A percentile compares a stretch with the other conserved stretches of the same genome.
Conservation (phyloP, 2,113 vertebrate genomes). For the Peucedramus taeniatus region DNA sequence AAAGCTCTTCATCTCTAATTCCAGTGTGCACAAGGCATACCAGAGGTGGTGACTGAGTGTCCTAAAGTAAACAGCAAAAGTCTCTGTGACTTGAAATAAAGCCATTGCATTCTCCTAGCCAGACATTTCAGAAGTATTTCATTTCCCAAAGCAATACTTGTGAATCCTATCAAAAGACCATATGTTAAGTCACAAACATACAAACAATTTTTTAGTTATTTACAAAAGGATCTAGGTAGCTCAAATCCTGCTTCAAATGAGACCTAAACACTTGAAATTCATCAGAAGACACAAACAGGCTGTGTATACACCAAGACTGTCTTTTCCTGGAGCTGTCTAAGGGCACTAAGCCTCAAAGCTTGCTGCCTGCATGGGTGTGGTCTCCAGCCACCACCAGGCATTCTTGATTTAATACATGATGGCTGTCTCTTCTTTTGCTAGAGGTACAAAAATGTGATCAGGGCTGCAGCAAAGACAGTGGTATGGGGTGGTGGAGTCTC, state of each 20-base stretch:
- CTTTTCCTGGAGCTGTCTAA: neutral
- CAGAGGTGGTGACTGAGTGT: neutral
- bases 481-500: fast-evolving
- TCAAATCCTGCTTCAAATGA: neutral
- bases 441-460: neutral
- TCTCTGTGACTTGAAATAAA: neutral
- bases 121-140: neutral
- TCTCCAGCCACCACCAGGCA: neutral
- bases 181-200: neutral
- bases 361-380: neutral
- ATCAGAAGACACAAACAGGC: neutral
- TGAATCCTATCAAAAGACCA: neutral
- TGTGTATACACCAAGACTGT: neutral
- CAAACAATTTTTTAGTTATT: neutral
- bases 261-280: neutral
- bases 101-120: neutral
- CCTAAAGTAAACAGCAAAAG: neutral
- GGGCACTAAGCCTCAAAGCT: neutral
- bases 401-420: neutral
- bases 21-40: neutral
- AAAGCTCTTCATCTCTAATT: neutral
- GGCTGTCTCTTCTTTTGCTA: neutral
- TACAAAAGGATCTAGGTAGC: neutral
- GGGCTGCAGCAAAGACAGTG: fast-evolving
- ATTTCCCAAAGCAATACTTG: neutral